Base-by-base conservation (phyloP, 2,113 vertebrate genomes). In the Actenoides hombroni region DNA sequence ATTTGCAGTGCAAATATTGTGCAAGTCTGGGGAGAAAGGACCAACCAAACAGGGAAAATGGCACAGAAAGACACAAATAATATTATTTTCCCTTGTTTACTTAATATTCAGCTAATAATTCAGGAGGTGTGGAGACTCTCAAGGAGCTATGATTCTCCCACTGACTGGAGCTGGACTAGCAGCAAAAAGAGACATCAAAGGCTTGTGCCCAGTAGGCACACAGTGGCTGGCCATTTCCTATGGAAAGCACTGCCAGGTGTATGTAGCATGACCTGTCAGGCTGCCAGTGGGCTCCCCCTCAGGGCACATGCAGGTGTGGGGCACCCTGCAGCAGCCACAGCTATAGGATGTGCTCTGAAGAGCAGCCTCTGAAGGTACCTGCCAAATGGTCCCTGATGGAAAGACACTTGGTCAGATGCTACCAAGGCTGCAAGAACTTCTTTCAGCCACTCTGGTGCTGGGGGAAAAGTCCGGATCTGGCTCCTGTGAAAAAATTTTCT, bases 121-220 rank as follows among this genome's bases (percentile, higher is more conserved):
- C 49, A 33, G 76, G 25, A 49, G 11, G 11, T 13, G 14, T 15
- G 53, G 53, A 59, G 23, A 5, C 15, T 33, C 40, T 48, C 6
- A 1, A 61, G 46, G 40, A 67, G 5, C 31, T 44, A 17, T 49
- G 25, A 28, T 68, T 54, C 31, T 57, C 29, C 51, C 0, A 6
- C 59, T 68, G 17, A 24, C 59, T 31, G 33, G 35, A 51, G 46
- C 33, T 21, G 24, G 5, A 40, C 49, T 8, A 18, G 44, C 35
- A 42, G 26, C 33, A n/a, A 26, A 24, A 29, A n/a, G 26, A 42
- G 31, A n/a, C 16, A 26, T 0, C 0, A 1, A 13, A 29, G 46
- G 13, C 51, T 51, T 25, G n/a, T 35, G 25, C 44, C 42, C 8
- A 3, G 16, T 3, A 14, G 46, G 26, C 18, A 14, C 4, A 3